These are phyloP conservation scores for Nestor notabilis DNA, from an alignment of 2,113 vertebrate genomes.

Conservation along the genomic window DNA sequence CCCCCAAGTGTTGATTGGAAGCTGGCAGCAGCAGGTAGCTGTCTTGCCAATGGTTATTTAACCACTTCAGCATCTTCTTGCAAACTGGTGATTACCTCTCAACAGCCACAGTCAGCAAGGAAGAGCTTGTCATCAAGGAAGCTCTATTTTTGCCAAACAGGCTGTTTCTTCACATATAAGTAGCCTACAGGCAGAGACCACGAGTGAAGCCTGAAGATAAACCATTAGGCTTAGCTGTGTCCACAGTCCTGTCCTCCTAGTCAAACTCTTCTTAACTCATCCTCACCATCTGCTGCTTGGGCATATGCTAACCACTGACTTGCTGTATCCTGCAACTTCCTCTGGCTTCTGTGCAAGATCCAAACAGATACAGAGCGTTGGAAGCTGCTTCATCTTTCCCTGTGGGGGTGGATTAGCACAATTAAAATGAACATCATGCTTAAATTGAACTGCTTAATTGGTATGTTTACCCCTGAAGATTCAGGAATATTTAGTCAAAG, in stretches of 20 bases:
- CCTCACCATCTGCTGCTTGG: constrained; percentile 49
- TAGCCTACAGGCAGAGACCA: constrained; percentile 1
- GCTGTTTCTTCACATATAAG: neutral
- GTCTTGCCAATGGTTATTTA: neutral
- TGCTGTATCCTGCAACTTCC: constrained; percentile 68
- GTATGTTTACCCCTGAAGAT: constrained; percentile 60
- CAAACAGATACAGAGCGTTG: constrained; percentile 59
- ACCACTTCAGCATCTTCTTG: neutral
- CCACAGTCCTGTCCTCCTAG: constrained; percentile 37
- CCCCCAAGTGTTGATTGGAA: neutral
- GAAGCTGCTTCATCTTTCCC: constrained; percentile 60
- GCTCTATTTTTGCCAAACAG: constrained; percentile 20
- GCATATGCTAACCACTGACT: constrained; percentile 65
- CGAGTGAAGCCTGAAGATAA: neutral
- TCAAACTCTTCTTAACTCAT: constrained; percentile 59
- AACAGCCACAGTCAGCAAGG: neutral
- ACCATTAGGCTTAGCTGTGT: constrained; percentile 16
- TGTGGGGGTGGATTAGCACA: constrained; percentile 66
- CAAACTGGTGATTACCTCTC: neutral
- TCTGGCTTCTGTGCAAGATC: constrained; percentile 62
- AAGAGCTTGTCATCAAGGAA: neutral
- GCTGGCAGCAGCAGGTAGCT: neutral
- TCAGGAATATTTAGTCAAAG: constrained; percentile 48
- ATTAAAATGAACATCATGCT: constrained; percentile 73
- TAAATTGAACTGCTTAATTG: constrained; percentile 72